Evolutionary conservation across 2,888 invertebrate species (phyloP), one percentile per base, ranked within the genome.

Genomic region (Pharmacophagus antenor): DNA sequence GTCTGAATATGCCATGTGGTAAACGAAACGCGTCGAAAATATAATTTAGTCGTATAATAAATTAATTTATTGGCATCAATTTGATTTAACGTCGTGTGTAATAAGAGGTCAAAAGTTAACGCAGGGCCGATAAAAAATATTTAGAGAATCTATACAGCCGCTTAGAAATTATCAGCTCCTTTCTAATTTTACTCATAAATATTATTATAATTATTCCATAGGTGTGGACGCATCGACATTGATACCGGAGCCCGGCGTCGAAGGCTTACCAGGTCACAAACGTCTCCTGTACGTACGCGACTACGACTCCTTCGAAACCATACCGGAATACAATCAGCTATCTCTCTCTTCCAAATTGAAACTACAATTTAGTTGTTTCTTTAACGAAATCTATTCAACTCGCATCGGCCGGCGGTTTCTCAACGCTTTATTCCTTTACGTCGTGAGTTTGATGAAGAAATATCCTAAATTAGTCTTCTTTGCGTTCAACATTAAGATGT

Each of bases 391-490:
- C 22, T 81, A 88, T 55, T 72, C 77, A 31, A 88, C 81, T 54
- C 65, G 66, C 56, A 73, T 92, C 56, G 91, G 93, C n/a, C 88
- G 93, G 7, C 76, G 84, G 27, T 86, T 91, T 63, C 83, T 93
- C 22, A 94, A 94, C 70, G 6, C n/a, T 1, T 46, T 46, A 5
- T 91, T 93, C 72, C 83, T 88, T 70, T 70, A 93, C 0, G 85
- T 92, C 17, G 73, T 95, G 15, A 91, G 92, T 64, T 72, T 95
- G 0, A 93, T 94, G 77, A 92, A 92, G 65, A 91, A 93, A 53
- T 93, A 93, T 70, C 96, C 96, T 0, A 93, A 93, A 66, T 69
- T 95, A 46, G 94, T 95, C 0, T 93, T 94, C 77, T 92, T 92
- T 70, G 88, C 80, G 20, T 94, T 91, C 67, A 94, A 93, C n/a